Evolutionary conservation across 92 coral and sea anemone species (phyloP).

Genomic region (Bergia puertoricense): DNA sequence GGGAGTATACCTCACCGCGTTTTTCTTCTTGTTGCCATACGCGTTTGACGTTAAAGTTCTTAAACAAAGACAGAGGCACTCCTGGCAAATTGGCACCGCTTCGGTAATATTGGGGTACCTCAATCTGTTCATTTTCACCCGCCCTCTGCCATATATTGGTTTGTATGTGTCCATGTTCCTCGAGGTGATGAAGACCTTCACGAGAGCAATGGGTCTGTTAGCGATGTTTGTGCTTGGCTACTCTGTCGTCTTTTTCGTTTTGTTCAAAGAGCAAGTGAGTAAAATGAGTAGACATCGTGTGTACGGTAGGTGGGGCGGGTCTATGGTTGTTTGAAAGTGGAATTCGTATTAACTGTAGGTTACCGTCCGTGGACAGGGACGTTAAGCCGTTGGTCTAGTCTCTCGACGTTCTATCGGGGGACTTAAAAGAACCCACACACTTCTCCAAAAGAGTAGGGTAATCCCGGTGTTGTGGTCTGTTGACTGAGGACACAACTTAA

Average conservation of each 20-base stretch:
- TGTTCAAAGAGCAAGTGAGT: conserved; percentile 84
- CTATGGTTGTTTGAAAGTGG: too few relatives aligned
- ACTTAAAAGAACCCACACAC: too few relatives aligned
- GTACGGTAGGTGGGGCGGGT: not conserved
- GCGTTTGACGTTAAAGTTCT: not conserved
- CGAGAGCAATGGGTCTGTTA: conserved; percentile 63
- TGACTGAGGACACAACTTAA: too few relatives aligned
- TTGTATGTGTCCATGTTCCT: conserved; percentile 88
- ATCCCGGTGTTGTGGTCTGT: too few relatives aligned
- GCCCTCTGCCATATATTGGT: conserved; percentile 68
- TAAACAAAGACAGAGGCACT: not conserved
- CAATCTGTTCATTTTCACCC: conserved; percentile 66
- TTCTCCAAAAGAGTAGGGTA: too few relatives aligned
- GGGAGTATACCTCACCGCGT: conserved; percentile 70
- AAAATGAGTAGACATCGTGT: not conserved
- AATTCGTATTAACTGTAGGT: too few relatives aligned
- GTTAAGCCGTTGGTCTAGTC: too few relatives aligned
- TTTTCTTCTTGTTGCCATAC: conserved; percentile 69
- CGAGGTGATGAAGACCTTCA: conserved; percentile 74
- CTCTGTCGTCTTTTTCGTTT: conserved; percentile 77
- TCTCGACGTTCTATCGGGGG: too few relatives aligned
- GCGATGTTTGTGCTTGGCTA: conserved; percentile 74
- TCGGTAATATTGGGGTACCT: conserved; percentile 76
- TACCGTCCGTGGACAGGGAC: too few relatives aligned
- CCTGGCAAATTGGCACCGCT: conserved; percentile 74